Percentiles rank a stretch among this genome's conserved stretches.
These are phyloP conservation scores for Puffinus mauretanicus DNA, from an alignment of 2,113 vertebrate species.

Conservation along the genomic window DNA sequence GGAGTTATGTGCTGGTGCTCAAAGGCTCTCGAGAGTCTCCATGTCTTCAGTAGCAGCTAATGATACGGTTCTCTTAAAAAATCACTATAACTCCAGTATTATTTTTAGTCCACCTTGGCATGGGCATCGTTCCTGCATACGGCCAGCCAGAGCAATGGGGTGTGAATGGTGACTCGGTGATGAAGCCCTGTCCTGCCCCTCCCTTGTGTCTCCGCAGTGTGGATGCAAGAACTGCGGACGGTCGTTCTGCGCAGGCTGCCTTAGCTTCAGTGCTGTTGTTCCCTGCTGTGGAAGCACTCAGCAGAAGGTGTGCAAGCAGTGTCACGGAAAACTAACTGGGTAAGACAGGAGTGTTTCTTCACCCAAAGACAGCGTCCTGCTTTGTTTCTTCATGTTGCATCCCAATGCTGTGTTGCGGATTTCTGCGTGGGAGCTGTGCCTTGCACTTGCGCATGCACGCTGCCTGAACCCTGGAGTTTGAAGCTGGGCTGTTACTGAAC, in stretches of 20 bases:
- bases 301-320: slow-evolving; percentile 94
- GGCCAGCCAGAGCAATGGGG: fast-evolving
- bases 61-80: neutral
- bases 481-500: neutral
- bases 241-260: slow-evolving; percentile 88
- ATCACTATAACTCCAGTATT: fast-evolving
- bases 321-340: slow-evolving; percentile 85
- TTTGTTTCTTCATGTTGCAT: neutral
- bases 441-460: fast-evolving
- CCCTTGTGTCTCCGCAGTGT: slow-evolving; percentile 72
- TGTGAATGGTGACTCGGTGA: fast-evolving
- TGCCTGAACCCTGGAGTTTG: neutral
- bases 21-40: neutral
- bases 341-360: slow-evolving; percentile 52
- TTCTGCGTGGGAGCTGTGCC: neutral
- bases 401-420: neutral
- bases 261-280: slow-evolving; percentile 81
- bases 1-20: neutral
- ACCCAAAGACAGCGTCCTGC: neutral
- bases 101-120: too few relatives aligned
- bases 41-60: neutral
- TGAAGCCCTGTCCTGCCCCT: neutral
- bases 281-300: slow-evolving; percentile 81
- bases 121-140: fast-evolving
- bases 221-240: slow-evolving; percentile 91